These are phyloP conservation scores for Nyctalus aviator DNA, from an alignment of 2,797 vertebrate genomes.

Conservation along the genomic window DNA sequence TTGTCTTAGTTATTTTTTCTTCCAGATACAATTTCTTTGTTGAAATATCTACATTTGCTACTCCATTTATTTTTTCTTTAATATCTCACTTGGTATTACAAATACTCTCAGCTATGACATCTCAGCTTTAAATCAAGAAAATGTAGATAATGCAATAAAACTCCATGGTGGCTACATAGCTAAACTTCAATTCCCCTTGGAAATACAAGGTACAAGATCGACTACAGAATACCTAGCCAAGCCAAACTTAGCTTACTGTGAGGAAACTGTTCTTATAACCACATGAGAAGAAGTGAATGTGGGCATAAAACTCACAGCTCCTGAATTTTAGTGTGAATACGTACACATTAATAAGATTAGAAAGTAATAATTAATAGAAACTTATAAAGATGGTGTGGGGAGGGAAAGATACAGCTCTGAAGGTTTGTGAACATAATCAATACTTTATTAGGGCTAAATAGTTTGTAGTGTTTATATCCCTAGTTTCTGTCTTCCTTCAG, in stretches of 20 bases:
- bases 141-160: neutral
- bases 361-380: neutral
- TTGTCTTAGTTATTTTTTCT: conserved; percentile 5
- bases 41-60: neutral
- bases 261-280: neutral
- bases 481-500: conserved; percentile 16
- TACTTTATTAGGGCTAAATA: conserved; percentile 16
- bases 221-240: neutral
- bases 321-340: neutral
- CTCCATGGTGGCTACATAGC: neutral
- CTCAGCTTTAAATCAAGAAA: conserved; percentile 1
- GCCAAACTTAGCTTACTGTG: neutral
- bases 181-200: neutral
- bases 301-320: neutral
- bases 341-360: neutral
- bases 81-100: neutral
- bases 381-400: neutral
- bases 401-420: neutral
- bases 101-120: neutral
- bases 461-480: neutral
- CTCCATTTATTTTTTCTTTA: conserved; percentile 43
- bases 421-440: conserved; percentile 12
- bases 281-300: neutral
- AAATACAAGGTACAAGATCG: neutral
- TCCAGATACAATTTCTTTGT: conserved; percentile 4